phyloP scores from a whole-genome alignment of 2,888 invertebrate genomes.

The Agelastica alni region DNA sequence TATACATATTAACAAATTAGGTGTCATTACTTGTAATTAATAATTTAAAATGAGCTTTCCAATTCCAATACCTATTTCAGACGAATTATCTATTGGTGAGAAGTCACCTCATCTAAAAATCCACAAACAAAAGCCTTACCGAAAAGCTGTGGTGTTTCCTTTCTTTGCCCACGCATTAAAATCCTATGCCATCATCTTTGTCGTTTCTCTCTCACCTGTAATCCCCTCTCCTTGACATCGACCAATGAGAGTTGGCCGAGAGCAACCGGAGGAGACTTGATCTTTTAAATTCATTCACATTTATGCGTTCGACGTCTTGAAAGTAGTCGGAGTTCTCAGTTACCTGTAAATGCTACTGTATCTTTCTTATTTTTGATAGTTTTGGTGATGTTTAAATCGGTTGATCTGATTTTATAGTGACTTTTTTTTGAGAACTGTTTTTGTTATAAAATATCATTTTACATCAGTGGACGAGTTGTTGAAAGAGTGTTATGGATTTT shows the following conservation, averaged over 20 bases:
- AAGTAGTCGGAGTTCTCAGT: slow-evolving; percentile 12
- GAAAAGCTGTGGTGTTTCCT: slow-evolving; percentile 13
- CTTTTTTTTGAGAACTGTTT: slow-evolving; percentile 3
- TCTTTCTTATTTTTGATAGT: slow-evolving; percentile 13
- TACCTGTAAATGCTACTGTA: slow-evolving; percentile 13
- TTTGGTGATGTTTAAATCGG: slow-evolving; percentile 27
- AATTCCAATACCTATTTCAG: slow-evolving; percentile 28
- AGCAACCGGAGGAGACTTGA: slow-evolving; percentile 47
- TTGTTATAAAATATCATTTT: slow-evolving; percentile 1
- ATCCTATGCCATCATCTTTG: background rate
- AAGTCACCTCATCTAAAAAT: slow-evolving; percentile 27
- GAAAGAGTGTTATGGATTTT: slow-evolving; percentile 16
- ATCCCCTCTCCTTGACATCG: slow-evolving; percentile 47
- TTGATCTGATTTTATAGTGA: slow-evolving; percentile 11
- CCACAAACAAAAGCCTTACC: slow-evolving; percentile 26
- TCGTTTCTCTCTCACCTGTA: slow-evolving; percentile 48
- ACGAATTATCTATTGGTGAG: slow-evolving; percentile 10
- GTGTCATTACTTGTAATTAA: slow-evolving; percentile 25
- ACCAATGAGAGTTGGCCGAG: slow-evolving; percentile 43
- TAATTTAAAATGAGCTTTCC: slow-evolving; percentile 33
- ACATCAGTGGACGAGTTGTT: background rate
- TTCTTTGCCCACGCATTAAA: slow-evolving; percentile 7
- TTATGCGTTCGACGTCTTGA: slow-evolving; percentile 39
- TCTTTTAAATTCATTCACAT: slow-evolving; percentile 44
- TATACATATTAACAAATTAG: slow-evolving; percentile 19